Evolutionary conservation across 2,888 invertebrate genomes (phyloP).

Genomic region (Sisyra nigra): DNA sequence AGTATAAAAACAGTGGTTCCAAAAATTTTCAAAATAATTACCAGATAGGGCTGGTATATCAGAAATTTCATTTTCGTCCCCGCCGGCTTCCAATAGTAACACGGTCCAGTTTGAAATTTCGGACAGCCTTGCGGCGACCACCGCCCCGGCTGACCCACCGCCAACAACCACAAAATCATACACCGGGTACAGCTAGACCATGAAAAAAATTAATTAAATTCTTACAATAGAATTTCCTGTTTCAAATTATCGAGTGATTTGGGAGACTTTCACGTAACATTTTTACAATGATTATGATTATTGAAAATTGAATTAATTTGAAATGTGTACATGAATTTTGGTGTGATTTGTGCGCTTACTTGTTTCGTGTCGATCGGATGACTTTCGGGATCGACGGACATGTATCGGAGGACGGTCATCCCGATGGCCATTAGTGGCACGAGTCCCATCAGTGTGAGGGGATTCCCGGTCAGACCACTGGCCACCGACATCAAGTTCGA

Average conservation of each 20-base stretch:
- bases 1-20: too few species aligned
- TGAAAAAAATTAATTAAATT: slow-evolving; percentile 3
- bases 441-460: slow-evolving; percentile 50
- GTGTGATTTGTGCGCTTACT: too few species aligned
- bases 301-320: too few species aligned
- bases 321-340: too few species aligned
- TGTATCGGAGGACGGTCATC: slow-evolving; percentile 64
- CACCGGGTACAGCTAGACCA: slow-evolving; percentile 48
- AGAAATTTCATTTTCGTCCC: slow-evolving; percentile 76
- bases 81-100: slow-evolving; percentile 70
- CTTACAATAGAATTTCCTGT: background rate
- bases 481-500: slow-evolving; percentile 26
- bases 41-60: slow-evolving; percentile 67
- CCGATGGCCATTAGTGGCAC: slow-evolving; percentile 70
- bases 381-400: slow-evolving; percentile 67
- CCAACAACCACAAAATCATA: slow-evolving; percentile 82
- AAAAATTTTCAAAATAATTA: background rate
- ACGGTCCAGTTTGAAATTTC: slow-evolving; percentile 71
- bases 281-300: too few species aligned
- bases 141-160: slow-evolving; percentile 80
- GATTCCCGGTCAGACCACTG: slow-evolving; percentile 23
- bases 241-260: too few species aligned
- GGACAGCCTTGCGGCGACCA: slow-evolving; percentile 68
- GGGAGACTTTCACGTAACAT: too few species aligned
- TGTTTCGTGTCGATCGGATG: slow-evolving; percentile 51